Percentiles rank a stretch among this genome's conserved stretches.
These are phyloP conservation scores for Caranx ignobilis DNA, from an alignment of 2,113 vertebrate species.

Conservation along the genomic window DNA sequence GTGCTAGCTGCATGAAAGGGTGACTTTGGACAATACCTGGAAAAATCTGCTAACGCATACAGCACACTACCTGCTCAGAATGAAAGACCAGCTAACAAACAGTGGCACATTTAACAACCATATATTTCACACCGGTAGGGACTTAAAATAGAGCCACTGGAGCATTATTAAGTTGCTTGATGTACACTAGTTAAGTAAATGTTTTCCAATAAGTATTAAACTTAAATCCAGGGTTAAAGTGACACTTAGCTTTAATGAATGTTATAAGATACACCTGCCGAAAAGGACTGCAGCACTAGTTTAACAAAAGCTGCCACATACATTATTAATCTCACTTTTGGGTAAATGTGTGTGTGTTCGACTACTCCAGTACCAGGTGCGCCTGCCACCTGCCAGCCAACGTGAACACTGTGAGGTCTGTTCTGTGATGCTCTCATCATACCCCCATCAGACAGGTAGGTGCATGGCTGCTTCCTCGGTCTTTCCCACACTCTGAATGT, in stretches of 20 bases:
- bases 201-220: no score
- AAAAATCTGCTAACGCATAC: no score
- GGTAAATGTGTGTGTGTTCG: conserved; percentile 31
- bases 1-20: no score
- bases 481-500: conserved; percentile 61
- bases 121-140: no score
- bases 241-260: background rate
- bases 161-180: no score
- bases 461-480: conserved; percentile 28
- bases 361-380: conserved; percentile 58
- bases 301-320: background rate
- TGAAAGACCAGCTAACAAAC: no score
- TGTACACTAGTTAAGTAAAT: no score
- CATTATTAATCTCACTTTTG: background rate
- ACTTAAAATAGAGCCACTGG: no score
- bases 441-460: conserved; percentile 69
- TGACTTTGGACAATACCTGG: no score
- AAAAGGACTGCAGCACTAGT: background rate
- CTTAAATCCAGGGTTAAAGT: no score
- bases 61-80: no score
- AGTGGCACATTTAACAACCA: no score
- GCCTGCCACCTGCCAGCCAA: conserved; percentile 60
- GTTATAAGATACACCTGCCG: background rate
- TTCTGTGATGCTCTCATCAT: conserved; percentile 79
- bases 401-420: conserved; percentile 76